phyloP scores from a whole-genome alignment of 2,888 invertebrate genomes.

The Choreutis nemorana region DNA sequence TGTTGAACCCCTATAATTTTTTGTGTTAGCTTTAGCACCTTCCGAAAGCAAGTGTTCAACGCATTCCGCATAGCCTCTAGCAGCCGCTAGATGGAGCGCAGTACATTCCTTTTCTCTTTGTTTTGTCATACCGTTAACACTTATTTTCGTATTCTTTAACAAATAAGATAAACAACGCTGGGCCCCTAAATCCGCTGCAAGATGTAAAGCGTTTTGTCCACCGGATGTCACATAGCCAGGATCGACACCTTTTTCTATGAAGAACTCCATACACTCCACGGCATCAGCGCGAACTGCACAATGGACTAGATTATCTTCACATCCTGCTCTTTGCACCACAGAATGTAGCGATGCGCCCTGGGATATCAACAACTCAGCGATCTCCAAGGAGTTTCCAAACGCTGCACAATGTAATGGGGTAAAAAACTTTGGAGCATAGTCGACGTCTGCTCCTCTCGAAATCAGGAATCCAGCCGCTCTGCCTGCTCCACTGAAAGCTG shows the following conservation, averaged over 20 bases:
- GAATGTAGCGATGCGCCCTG: slow-evolving; percentile 74
- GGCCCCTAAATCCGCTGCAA: slow-evolving; percentile 81
- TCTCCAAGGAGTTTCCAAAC: slow-evolving; percentile 84
- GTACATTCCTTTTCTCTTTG: slow-evolving; percentile 79
- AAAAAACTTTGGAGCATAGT: slow-evolving; percentile 74
- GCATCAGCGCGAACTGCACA: slow-evolving; percentile 85
- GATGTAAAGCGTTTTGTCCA: slow-evolving; percentile 80
- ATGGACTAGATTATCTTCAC: slow-evolving; percentile 82
- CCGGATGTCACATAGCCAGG: slow-evolving; percentile 77
- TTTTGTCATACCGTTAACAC: slow-evolving; percentile 74
- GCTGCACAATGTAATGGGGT: slow-evolving; percentile 90
- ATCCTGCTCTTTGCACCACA: slow-evolving; percentile 71
- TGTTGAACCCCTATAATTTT: slow-evolving; percentile 82
- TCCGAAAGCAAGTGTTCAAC: slow-evolving; percentile 78
- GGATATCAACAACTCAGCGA: slow-evolving; percentile 77
- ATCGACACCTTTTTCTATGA: slow-evolving; percentile 78
- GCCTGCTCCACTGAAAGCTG: slow-evolving; percentile 78
- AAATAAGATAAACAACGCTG: slow-evolving; percentile 76
- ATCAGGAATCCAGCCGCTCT: slow-evolving; percentile 75
- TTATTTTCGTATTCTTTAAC: slow-evolving; percentile 75
- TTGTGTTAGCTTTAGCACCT: slow-evolving; percentile 78
- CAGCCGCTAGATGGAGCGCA: slow-evolving; percentile 85
- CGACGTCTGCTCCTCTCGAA: slow-evolving; percentile 73
- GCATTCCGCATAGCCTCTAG: slow-evolving; percentile 85
- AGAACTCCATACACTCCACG: slow-evolving; percentile 77